phyloP scores from a whole-genome alignment of 2,113 vertebrate species.

The Nipponia nippon region DNA sequence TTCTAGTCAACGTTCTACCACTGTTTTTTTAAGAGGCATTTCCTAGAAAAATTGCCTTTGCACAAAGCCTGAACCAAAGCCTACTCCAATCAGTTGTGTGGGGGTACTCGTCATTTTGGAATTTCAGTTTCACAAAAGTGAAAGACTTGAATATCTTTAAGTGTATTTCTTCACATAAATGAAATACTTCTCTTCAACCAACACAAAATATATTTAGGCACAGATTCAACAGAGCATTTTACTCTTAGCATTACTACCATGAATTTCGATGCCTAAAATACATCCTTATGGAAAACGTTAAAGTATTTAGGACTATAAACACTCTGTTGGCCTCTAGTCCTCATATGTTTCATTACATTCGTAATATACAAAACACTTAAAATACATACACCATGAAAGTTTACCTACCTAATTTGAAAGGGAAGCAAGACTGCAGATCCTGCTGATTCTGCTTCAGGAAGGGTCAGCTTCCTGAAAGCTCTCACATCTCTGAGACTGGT shows the following conservation, averaged over 20 bases:
- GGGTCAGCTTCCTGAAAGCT: background rate
- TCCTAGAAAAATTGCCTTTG: background rate
- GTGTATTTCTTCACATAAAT: background rate
- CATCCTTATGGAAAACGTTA: background rate
- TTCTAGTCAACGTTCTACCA: background rate
- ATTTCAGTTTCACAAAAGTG: background rate
- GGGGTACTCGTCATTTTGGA: background rate
- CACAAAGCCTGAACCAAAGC: background rate
- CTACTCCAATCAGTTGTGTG: background rate
- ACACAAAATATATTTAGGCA: background rate
- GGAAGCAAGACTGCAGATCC: background rate
- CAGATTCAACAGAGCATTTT: background rate
- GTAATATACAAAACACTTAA: background rate
- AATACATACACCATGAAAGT: background rate
- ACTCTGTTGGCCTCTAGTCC: background rate
- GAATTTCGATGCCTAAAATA: background rate
- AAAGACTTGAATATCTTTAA: background rate
- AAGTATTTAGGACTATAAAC: background rate
- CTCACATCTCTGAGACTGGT: background rate
- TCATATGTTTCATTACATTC: background rate
- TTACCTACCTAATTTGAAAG: background rate
- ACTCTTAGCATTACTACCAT: background rate
- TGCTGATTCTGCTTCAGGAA: background rate
- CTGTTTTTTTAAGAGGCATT: background rate
- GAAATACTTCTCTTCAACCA: background rate